These are phyloP conservation scores for Neoseiulus cucumeris DNA, from an alignment of 1,140 invertebrate genomes.

Conservation along the genomic window DNA sequence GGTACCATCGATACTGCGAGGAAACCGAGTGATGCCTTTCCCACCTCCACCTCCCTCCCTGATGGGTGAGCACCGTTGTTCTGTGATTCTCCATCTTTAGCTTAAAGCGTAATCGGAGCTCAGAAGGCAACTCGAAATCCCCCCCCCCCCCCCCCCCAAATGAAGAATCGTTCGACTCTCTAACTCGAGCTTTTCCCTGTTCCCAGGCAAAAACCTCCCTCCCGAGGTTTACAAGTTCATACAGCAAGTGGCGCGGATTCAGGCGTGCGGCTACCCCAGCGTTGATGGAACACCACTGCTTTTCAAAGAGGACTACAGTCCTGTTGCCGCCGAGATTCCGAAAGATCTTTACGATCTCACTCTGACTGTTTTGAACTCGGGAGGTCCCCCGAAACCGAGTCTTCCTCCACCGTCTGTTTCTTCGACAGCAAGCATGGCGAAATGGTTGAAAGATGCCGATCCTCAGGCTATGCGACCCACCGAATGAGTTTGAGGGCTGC, in stretches of 20 bases:
- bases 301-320: slow-evolving; percentile 6
- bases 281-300: slow-evolving; percentile 4
- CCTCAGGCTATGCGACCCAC: too few species aligned
- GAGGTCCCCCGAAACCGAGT: not conserved
- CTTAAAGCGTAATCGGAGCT: not conserved
- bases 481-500: too few species aligned
- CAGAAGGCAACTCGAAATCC: not conserved
- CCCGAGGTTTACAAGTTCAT: slow-evolving; percentile 9
- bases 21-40: not conserved
- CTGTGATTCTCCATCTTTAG: not conserved
- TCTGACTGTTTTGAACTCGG: not conserved
- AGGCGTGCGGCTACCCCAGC: slow-evolving; percentile 1
- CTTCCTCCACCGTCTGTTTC: too few species aligned
- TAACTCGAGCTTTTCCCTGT: not conserved
- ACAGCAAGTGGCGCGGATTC: slow-evolving; percentile 1
- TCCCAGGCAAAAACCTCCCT: not conserved
- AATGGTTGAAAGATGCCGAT: too few species aligned
- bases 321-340: not conserved
- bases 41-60: not conserved
- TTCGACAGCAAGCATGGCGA: too few species aligned
- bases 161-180: not conserved
- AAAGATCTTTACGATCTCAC: slow-evolving; percentile 6
- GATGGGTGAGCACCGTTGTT: not conserved
- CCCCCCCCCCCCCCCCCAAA: too few species aligned
- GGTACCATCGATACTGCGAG: slow-evolving; percentile 2